Evolutionary conservation across 2,797 vertebrate genomes (phyloP).

Genomic region (Pseudomugil tenellus): DNA sequence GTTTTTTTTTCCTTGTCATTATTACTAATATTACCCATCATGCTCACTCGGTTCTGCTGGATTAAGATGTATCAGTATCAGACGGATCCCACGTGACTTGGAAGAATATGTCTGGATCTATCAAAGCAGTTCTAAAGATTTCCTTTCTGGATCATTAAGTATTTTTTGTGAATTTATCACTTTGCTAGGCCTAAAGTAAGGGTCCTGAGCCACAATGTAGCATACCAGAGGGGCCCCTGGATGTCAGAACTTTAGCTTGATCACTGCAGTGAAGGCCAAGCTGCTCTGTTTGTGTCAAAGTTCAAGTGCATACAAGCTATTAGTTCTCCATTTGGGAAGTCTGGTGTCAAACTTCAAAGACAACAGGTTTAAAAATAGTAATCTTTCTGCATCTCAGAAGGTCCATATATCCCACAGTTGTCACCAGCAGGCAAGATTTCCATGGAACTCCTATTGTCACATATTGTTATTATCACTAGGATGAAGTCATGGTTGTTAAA

Average conservation of each 20-base stretch:
- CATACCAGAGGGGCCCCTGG: no score
- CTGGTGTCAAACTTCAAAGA: neutral
- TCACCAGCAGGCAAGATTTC: neutral
- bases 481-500: neutral
- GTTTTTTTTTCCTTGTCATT: constrained; percentile 32
- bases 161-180: no score
- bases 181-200: no score
- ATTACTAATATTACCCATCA: constrained; percentile 28
- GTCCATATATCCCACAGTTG: neutral
- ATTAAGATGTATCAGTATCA: constrained; percentile 1
- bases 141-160: no score
- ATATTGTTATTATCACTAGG: neutral
- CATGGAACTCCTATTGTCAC: neutral
- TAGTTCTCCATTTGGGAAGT: neutral
- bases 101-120: no score
- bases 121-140: no score
- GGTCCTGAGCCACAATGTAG: no score
- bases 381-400: neutral
- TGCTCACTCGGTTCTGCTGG: neutral
- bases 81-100: no score
- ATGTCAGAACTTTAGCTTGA: neutral
- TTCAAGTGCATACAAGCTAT: neutral
- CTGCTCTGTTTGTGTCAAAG: neutral
- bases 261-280: neutral
- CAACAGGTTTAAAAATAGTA: neutral